Percentiles rank a stretch among this genome's conserved stretches.
These are phyloP conservation scores for Sphaerodactylus townsendi DNA, from an alignment of 2,113 vertebrate genomes.

Conservation along the genomic window DNA sequence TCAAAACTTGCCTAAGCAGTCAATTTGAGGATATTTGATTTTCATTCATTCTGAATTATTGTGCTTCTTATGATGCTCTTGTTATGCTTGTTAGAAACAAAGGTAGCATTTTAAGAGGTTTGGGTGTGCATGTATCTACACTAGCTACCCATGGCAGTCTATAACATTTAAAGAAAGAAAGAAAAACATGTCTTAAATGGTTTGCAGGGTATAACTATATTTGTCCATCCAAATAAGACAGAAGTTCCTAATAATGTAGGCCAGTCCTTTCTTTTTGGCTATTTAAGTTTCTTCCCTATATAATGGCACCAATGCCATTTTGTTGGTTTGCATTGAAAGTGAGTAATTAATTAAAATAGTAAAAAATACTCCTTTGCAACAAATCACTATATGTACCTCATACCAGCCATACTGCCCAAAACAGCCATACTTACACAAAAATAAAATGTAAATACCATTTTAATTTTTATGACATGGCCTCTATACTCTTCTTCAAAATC, in stretches of 20 bases:
- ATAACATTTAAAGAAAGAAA: background rate
- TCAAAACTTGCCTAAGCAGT: slow-evolving; percentile 20
- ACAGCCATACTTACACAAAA: no score
- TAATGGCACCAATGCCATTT: no score
- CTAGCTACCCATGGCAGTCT: background rate
- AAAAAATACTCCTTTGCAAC: no score
- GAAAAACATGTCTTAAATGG: background rate
- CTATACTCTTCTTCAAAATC: no score
- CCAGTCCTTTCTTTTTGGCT: no score
- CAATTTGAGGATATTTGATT: slow-evolving; percentile 29
- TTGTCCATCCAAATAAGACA: background rate
- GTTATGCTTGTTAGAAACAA: background rate
- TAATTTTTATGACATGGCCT: no score
- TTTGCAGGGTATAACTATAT: background rate
- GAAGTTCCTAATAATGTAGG: background rate
- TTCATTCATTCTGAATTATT: slow-evolving; percentile 23
- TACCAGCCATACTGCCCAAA: no score
- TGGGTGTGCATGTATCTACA: background rate
- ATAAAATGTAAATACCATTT: no score
- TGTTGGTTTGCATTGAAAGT: no score
- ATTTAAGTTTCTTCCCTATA: no score
- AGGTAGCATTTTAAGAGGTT: background rate
- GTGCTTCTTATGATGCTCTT: slow-evolving; percentile 2
- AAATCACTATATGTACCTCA: no score
- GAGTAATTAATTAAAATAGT: no score